Conservation (phyloP, 2,888 invertebrate genomes). For the Aphelenchoides bicaudatus region DNA sequence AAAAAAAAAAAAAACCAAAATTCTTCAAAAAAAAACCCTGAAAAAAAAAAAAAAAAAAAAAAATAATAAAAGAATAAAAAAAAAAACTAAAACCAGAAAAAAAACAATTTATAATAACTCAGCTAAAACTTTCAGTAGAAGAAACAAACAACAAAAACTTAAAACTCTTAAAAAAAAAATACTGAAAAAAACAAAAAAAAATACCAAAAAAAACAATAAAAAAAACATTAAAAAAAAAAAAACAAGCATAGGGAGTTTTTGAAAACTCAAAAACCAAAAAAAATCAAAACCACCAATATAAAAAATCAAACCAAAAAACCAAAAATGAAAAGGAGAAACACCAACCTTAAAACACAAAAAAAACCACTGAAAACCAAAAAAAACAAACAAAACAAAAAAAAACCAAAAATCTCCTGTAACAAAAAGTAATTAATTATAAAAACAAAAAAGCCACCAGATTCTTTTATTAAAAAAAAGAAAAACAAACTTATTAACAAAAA, state of each 20-base stretch:
- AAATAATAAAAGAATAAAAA: constrained; percentile 43
- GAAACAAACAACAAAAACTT: constrained; percentile 65
- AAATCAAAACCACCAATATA: constrained; percentile 30
- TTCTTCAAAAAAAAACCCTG: constrained; percentile 50
- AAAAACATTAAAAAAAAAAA: constrained; percentile 45
- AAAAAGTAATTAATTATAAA: constrained; percentile 44
- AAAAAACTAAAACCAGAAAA: constrained; percentile 44
- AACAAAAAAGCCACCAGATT: no score
- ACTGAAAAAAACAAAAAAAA: constrained; percentile 62
- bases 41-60: constrained; percentile 45
- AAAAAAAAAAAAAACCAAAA: constrained; percentile 40
- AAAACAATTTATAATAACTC: constrained; percentile 63
- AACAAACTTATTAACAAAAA: constrained; percentile 40
- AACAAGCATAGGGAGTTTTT: constrained; percentile 34
- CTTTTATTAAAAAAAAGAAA: constrained; percentile 46
- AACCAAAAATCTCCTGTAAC: constrained; percentile 47
- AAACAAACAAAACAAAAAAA: constrained; percentile 35
- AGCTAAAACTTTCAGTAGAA: constrained; percentile 72
- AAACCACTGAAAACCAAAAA: constrained; percentile 39
- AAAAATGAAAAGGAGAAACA: constrained; percentile 15
- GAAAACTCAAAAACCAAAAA: constrained; percentile 44
- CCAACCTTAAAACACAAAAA: constrained; percentile 27
- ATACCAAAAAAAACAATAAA: constrained; percentile 43
- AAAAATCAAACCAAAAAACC: constrained; percentile 19
- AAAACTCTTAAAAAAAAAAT: constrained; percentile 44